Conservation (phyloP, 1,140 invertebrate species). For the Elymnias hypermnestra region DNA sequence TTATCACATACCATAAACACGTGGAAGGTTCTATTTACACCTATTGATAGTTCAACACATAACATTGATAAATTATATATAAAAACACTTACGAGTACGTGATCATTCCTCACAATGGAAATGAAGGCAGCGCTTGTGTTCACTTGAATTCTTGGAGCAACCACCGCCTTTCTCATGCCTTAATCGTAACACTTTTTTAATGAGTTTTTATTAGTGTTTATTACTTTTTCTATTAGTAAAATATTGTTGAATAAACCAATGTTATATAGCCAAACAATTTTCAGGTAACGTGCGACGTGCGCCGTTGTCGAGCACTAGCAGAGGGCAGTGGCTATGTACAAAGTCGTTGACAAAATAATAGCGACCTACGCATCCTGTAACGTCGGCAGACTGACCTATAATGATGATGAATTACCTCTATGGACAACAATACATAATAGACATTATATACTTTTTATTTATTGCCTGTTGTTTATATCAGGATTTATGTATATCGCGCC, state of each 20-base stretch:
- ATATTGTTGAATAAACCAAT: too few species aligned
- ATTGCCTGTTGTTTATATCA: not conserved
- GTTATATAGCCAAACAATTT: too few species aligned
- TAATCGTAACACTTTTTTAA: slow-evolving; percentile 14
- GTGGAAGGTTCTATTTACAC: slow-evolving; percentile 1
- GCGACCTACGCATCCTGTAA: slow-evolving; percentile 47
- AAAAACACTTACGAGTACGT: slow-evolving; percentile 3
- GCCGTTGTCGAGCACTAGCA: slow-evolving; percentile 5
- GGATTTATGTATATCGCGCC: too few species aligned
- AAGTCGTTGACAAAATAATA: slow-evolving; percentile 48
- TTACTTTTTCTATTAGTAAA: too few species aligned
- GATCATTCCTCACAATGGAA: slow-evolving; percentile 9
- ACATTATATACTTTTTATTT: not conserved
- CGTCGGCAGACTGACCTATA: slow-evolving; percentile 37
- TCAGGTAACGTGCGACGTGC: slow-evolving; percentile 31
- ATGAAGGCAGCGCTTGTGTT: not conserved
- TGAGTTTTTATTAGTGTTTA: too few species aligned
- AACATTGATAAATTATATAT: not conserved
- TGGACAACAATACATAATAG: slow-evolving; percentile 12
- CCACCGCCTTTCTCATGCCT: slow-evolving; percentile 16
- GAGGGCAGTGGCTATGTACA: slow-evolving; percentile 30
- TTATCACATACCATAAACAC: not conserved
- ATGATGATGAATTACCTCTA: slow-evolving; percentile 23
- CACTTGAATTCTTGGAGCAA: not conserved
- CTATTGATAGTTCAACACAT: not conserved